A percentile compares a stretch with the other conserved stretches of the same genome.
Evolutionary conservation across 2,797 vertebrate genomes (phyloP).

Genomic region (Microhierax caerulescens): DNA sequence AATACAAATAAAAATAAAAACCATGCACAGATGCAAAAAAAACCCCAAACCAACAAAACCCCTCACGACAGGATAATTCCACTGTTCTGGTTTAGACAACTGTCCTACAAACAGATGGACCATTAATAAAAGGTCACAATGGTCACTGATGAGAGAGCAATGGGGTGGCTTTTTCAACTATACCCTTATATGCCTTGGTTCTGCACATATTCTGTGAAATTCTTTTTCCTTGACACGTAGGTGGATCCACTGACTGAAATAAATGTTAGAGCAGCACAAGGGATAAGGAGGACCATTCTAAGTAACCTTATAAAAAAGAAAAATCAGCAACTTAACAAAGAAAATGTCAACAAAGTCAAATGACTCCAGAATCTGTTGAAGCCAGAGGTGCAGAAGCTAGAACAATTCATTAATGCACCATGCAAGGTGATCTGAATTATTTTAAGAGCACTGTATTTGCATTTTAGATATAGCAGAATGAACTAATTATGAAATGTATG

Average conservation of each 20-base stretch:
- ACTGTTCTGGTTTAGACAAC: background rate
- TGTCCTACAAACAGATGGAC: background rate
- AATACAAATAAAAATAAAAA: background rate
- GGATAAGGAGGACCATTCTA: background rate
- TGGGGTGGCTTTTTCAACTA: accelerated
- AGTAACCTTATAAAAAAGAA: background rate
- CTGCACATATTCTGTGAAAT: background rate
- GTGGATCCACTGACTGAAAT: background rate
- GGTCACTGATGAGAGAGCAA: background rate
- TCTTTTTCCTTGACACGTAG: background rate
- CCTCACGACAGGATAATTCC: background rate
- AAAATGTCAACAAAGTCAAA: background rate
- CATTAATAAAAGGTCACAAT: no score
- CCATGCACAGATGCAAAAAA: background rate
- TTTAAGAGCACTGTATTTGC: slow-evolving; percentile 70
- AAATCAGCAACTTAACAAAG: background rate
- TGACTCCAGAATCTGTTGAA: background rate
- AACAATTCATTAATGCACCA: slow-evolving; percentile 57
- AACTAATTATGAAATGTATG: slow-evolving; percentile 84
- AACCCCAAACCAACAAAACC: accelerated
- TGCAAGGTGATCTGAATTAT: slow-evolving; percentile 55
- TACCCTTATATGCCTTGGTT: background rate
- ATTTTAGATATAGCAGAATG: slow-evolving; percentile 76
- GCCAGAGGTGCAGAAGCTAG: slow-evolving; percentile 22
- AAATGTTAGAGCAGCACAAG: background rate